Percentiles rank a stretch among this genome's conserved stretches.
phyloP scores from a whole-genome alignment of 1,140 invertebrate species.

The Eciton burchellii region DNA sequence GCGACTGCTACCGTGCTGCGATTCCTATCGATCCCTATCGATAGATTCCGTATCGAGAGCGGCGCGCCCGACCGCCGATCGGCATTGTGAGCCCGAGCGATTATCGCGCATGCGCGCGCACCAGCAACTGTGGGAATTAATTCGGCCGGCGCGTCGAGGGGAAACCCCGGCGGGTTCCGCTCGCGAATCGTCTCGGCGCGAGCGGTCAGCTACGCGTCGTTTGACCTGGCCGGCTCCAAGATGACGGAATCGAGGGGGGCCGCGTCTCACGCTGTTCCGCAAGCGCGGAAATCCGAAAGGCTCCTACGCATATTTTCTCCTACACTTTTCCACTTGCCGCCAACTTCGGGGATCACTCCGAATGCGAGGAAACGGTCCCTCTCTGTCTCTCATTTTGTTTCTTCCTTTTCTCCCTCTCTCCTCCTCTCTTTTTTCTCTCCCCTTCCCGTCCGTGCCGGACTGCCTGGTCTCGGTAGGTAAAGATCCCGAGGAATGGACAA shows the following conservation, averaged over 20 bases:
- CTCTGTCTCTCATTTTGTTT: no score
- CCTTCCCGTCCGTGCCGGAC: no score
- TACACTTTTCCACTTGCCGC: no score
- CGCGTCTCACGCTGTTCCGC: no score
- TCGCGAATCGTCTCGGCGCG: neutral
- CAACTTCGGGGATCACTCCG: no score
- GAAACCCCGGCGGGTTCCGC: neutral
- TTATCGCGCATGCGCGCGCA: slow-evolving; percentile 64
- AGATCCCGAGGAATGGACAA: no score
- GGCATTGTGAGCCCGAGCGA: slow-evolving; percentile 56
- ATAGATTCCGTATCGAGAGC: slow-evolving; percentile 40
- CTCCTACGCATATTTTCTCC: no score
- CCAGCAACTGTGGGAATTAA: slow-evolving; percentile 77
- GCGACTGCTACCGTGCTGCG: neutral
- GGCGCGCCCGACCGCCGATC: slow-evolving; percentile 11
- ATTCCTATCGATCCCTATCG: neutral
- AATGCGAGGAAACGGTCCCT: no score
- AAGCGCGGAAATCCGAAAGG: no score
- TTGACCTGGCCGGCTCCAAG: neutral
- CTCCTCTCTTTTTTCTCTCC: no score
- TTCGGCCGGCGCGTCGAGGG: slow-evolving; percentile 35
- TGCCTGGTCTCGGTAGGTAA: no score
- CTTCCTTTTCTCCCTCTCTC: no score
- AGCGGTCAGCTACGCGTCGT: neutral
- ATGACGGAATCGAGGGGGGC: neutral